Conservation (phyloP, 2,888 invertebrate genomes). For the Conchocele bisecta region DNA sequence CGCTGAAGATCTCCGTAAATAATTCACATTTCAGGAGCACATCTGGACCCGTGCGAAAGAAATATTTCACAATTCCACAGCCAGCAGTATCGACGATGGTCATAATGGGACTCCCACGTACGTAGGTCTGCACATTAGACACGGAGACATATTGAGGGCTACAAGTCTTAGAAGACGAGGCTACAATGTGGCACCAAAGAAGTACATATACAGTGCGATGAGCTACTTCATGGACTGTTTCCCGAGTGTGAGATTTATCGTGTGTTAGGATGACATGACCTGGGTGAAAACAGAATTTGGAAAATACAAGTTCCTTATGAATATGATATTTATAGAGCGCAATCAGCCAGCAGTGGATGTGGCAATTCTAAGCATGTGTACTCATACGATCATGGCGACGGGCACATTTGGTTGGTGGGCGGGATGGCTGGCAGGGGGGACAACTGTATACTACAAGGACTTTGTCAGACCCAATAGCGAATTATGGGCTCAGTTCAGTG, state of each 20-base stretch:
- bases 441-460: constrained; percentile 56
- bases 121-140: constrained; percentile 57
- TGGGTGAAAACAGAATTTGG: constrained; percentile 56
- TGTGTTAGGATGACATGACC: constrained; percentile 52
- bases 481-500: constrained; percentile 46
- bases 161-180: constrained; percentile 18
- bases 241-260: constrained; percentile 48
- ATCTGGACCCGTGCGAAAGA: constrained; percentile 20
- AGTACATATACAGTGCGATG: constrained; percentile 54
- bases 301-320: constrained; percentile 27
- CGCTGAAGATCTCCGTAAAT: constrained; percentile 34
- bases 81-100: constrained; percentile 10
- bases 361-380: constrained; percentile 60
- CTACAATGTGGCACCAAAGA: constrained; percentile 48
- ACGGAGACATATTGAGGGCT: constrained; percentile 54
- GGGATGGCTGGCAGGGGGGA: constrained; percentile 60
- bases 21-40: constrained; percentile 49
- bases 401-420: constrained; percentile 70
- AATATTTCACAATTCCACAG: constrained; percentile 22
- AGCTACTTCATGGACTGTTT: constrained; percentile 46
- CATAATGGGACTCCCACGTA: constrained; percentile 46
- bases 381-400: constrained; percentile 66
- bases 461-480: constrained; percentile 41
- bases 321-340: constrained; percentile 40
- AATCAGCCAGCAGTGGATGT: constrained; percentile 52